Evolutionary conservation across 1,140 invertebrate genomes (phyloP).

Genomic region (Armadillidium nasatum): DNA sequence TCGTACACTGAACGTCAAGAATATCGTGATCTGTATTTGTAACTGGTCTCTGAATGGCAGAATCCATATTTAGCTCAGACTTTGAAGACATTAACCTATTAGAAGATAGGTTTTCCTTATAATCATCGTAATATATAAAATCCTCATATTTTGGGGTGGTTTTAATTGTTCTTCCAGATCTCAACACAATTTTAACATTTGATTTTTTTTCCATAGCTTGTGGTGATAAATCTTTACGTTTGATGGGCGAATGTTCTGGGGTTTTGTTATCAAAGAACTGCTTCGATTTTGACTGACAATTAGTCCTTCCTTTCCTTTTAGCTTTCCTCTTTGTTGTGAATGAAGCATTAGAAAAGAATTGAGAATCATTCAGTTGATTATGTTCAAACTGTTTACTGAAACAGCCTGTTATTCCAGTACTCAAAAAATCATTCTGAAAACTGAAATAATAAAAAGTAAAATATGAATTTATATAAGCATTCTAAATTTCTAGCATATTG

Average conservation of each 20-base stretch:
- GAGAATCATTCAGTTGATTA: neutral
- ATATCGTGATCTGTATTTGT: no score
- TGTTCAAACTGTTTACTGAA: neutral
- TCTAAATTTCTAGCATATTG: no score
- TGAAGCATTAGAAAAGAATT: neutral
- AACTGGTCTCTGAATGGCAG: no score
- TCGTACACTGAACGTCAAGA: neutral
- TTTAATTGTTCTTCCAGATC: neutral
- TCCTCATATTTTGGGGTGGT: neutral
- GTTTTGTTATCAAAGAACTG: neutral
- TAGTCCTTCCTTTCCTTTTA: neutral
- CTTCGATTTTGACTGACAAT: neutral
- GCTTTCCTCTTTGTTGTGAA: neutral
- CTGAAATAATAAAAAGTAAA: neutral
- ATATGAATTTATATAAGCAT: no score
- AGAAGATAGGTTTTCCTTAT: neutral
- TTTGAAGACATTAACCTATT: no score
- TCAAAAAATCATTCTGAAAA: conserved; percentile 1
- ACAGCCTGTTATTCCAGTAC: neutral
- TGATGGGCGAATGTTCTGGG: neutral
- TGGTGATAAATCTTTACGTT: neutral
- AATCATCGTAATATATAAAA: conserved; percentile 1
- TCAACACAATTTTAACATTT: neutral
- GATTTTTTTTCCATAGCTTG: neutral
- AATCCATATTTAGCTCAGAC: no score